Conservation (phyloP, 1,140 invertebrate genomes). For the Latrodectus geometricus region DNA sequence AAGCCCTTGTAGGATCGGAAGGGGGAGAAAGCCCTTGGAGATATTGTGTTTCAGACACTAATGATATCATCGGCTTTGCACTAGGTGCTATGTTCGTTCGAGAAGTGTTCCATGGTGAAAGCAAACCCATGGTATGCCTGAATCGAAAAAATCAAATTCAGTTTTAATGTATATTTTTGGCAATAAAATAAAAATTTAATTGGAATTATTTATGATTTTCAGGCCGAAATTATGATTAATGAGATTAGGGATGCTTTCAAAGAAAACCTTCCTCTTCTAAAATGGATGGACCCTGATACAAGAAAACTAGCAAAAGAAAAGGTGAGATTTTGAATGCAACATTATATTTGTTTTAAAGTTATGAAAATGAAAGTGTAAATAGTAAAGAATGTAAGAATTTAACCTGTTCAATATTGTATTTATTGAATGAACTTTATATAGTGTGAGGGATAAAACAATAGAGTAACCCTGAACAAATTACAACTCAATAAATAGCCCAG, state of each 20-base stretch:
- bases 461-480: too few species aligned
- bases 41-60: constrained; percentile 92
- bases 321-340: constrained; percentile 63
- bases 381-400: too few species aligned
- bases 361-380: too few species aligned
- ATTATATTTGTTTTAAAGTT: too few species aligned
- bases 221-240: constrained; percentile 81
- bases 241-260: constrained; percentile 88
- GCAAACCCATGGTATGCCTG: constrained; percentile 77
- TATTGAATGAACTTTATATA: too few species aligned
- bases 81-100: constrained; percentile 94
- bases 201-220: not conserved
- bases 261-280: constrained; percentile 79
- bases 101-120: constrained; percentile 84
- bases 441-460: too few species aligned
- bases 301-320: constrained; percentile 84
- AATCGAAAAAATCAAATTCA: too few species aligned
- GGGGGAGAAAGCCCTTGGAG: constrained; percentile 87
- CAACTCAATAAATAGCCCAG: too few species aligned
- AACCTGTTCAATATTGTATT: too few species aligned
- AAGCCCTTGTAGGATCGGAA: constrained; percentile 87
- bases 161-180: too few species aligned
- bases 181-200: too few species aligned
- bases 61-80: constrained; percentile 91
- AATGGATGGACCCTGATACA: constrained; percentile 94